Percentiles rank a stretch among this genome's conserved stretches.
Evolutionary conservation across 2,113 vertebrate genomes (phyloP).

Genomic region (Cathartes aura): DNA sequence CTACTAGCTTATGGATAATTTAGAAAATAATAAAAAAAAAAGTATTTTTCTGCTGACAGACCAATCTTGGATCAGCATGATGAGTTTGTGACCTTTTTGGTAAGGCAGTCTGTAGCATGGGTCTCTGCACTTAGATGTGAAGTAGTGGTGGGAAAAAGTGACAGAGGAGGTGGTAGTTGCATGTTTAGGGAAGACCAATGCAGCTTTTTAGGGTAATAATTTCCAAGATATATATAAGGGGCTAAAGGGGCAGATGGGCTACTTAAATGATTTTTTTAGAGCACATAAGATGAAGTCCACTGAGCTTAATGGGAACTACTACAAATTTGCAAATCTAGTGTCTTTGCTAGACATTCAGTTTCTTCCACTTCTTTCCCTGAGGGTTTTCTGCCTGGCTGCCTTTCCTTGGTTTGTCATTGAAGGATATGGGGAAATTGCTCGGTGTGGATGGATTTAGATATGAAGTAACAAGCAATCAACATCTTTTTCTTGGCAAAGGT

Average conservation of each 20-base stretch:
- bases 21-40: too few species aligned
- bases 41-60: background rate
- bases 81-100: background rate
- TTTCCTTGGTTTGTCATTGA: background rate
- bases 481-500: background rate
- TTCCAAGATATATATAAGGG: background rate
- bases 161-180: background rate
- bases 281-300: background rate
- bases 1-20: background rate
- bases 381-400: background rate
- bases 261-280: background rate
- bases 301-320: background rate
- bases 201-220: background rate
- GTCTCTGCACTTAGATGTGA: background rate
- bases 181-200: background rate
- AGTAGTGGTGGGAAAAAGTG: background rate
- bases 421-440: background rate
- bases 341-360: background rate
- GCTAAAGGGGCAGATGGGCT: background rate
- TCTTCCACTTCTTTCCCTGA: background rate
- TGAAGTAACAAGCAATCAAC: background rate
- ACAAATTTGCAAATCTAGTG: background rate
- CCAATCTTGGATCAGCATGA: background rate
- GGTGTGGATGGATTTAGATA: background rate
- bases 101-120: background rate